Evolutionary conservation across 2,888 invertebrate genomes (phyloP).

Genomic region (Scaptomyza cyrtandrae): DNA sequence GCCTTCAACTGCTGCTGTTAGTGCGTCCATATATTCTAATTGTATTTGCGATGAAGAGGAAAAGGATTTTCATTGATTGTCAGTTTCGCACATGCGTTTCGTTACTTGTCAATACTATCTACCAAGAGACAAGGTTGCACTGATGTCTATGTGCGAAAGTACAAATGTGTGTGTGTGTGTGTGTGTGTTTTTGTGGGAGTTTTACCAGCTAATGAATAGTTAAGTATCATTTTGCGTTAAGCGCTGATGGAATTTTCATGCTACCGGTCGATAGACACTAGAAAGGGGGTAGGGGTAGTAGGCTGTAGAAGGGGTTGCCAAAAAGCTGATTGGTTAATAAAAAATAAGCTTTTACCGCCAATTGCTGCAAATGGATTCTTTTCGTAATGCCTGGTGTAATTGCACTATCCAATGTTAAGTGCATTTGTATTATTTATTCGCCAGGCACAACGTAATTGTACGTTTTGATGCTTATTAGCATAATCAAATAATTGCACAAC

Average conservation of each 20-base stretch:
- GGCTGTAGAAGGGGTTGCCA: background rate
- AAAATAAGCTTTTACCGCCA: conserved; percentile 37
- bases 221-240: conserved; percentile 55
- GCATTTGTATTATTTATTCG: conserved; percentile 24
- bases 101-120: conserved; percentile 43
- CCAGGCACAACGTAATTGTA: conserved; percentile 19
- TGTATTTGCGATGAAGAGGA: conserved; percentile 35
- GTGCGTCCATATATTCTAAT: conserved; percentile 33
- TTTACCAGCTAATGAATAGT: conserved; percentile 59
- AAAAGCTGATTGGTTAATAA: conserved; percentile 15
- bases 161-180: background rate
- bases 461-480: conserved; percentile 24
- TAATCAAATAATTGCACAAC: conserved; percentile 15
- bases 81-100: conserved; percentile 45
- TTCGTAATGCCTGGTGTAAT: conserved; percentile 30
- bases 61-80: conserved; percentile 45
- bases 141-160: conserved; percentile 3
- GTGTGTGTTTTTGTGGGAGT: conserved; percentile 21
- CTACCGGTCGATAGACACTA: conserved; percentile 19
- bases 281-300: background rate
- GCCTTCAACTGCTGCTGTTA: conserved; percentile 4
- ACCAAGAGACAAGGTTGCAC: conserved; percentile 38
- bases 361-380: conserved; percentile 19
- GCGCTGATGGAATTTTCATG: conserved; percentile 60
- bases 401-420: conserved; percentile 33